Conservation (phyloP, 2,113 vertebrate species). For the Sylvia atricapilla region DNA sequence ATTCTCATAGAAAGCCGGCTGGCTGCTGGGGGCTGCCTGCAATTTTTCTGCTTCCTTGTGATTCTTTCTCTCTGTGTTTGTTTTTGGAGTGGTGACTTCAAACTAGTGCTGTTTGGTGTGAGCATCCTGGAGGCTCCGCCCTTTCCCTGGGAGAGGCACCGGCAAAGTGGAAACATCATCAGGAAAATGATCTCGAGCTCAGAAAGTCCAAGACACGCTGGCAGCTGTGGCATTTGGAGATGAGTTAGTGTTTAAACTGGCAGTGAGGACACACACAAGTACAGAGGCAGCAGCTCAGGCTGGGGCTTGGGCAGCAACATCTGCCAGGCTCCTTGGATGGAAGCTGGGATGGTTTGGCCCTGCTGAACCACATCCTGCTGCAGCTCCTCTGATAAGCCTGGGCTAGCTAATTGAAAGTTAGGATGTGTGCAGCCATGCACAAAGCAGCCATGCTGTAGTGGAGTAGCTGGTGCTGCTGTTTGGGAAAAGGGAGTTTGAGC, state of each 20-base stretch:
- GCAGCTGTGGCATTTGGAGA: not conserved
- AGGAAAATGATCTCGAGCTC: not conserved
- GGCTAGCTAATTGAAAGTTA: not conserved
- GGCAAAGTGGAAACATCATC: not conserved
- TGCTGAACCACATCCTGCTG: conserved; percentile 39
- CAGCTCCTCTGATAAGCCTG: conserved; percentile 13
- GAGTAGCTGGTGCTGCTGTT: not conserved
- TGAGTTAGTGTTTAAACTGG: not conserved
- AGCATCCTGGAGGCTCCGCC: not conserved
- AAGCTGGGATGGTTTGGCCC: not conserved
- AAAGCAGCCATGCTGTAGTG: fast-evolving
- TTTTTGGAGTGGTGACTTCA: not conserved
- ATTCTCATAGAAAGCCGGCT: not conserved
- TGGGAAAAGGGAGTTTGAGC: not conserved
- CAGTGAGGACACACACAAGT: not conserved
- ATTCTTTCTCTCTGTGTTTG: not conserved
- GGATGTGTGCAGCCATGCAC: fast-evolving
- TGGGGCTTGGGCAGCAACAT: not conserved
- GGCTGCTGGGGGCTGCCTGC: not conserved
- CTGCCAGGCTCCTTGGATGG: not conserved
- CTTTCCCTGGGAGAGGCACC: not conserved
- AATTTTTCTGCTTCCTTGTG: not conserved
- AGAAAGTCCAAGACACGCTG: not conserved
- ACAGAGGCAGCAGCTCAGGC: not conserved
- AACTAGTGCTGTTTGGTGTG: not conserved